phyloP scores from a whole-genome alignment of 2,888 invertebrate genomes.

The Eupithecia dodoneata region DNA sequence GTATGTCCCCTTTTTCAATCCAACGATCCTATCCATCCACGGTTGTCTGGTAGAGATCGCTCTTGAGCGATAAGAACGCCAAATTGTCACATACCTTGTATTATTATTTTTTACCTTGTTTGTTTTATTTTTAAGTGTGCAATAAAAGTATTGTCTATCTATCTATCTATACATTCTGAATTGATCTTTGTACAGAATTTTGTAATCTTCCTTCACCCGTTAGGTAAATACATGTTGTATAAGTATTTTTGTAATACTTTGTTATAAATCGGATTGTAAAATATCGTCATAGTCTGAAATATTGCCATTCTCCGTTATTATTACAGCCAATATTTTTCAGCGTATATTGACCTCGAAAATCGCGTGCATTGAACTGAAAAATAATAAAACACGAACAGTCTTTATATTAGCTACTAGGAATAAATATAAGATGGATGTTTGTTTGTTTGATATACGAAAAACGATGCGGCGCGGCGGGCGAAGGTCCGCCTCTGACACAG shows the following conservation, averaged over 20 bases:
- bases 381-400: constrained; percentile 48
- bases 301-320: not conserved
- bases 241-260: not conserved
- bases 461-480: too few relatives aligned
- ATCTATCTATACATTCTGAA: too few relatives aligned
- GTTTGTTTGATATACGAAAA: not conserved
- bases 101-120: too few relatives aligned
- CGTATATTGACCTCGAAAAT: constrained; percentile 37
- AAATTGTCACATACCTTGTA: too few relatives aligned
- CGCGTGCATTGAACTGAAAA: constrained; percentile 50
- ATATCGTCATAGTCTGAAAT: not conserved
- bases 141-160: too few relatives aligned
- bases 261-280: not conserved
- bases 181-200: not conserved
- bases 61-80: too few relatives aligned
- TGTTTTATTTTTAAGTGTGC: too few relatives aligned
- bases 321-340: constrained; percentile 8
- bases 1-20: too few relatives aligned
- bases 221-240: not conserved
- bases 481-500: too few relatives aligned
- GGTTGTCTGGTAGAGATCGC: too few relatives aligned
- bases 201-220: not conserved
- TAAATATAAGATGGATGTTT: not conserved
- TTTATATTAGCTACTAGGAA: not conserved
- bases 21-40: too few relatives aligned